These are phyloP conservation scores for Sebastes oblongus DNA, from an alignment of 2,797 vertebrate genomes.

Conservation along the genomic window DNA sequence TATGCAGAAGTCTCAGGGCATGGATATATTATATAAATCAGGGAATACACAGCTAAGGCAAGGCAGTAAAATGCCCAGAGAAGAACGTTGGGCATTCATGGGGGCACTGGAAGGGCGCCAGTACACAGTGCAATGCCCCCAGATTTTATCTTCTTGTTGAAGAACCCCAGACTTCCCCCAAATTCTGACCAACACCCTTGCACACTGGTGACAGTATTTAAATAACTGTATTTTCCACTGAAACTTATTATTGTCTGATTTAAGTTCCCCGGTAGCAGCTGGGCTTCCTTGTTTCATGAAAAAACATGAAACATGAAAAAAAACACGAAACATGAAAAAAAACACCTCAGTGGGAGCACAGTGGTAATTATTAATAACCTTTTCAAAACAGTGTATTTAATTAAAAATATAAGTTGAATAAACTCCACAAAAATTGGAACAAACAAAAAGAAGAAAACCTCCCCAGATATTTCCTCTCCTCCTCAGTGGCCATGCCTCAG, in stretches of 20 bases:
- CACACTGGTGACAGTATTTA: not conserved
- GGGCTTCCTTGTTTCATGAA: not conserved
- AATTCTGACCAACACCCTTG: too few species aligned
- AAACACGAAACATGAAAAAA: conserved; percentile 6
- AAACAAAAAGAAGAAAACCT: not conserved
- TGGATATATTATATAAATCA: too few species aligned
- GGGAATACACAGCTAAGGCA: too few species aligned
- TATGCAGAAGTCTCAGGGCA: too few species aligned
- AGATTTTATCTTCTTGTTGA: too few species aligned
- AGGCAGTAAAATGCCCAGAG: too few species aligned
- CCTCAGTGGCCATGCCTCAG: not conserved
- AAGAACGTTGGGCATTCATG: too few species aligned
- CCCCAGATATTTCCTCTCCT: not conserved
- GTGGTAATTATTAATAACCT: conserved; percentile 8
- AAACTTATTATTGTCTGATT: not conserved
- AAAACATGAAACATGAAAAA: not conserved
- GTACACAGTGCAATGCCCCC: too few species aligned
- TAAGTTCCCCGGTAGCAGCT: not conserved
- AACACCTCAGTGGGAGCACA: not conserved
- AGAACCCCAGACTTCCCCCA: not conserved
- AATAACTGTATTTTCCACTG: not conserved
- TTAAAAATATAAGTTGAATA: not conserved
- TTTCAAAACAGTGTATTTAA: conserved; percentile 2
- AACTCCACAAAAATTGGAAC: not conserved
- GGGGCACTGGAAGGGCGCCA: too few species aligned